These are phyloP conservation scores for Agrilus planipennis DNA, from an alignment of 1,140 invertebrate genomes.

Conservation along the genomic window DNA sequence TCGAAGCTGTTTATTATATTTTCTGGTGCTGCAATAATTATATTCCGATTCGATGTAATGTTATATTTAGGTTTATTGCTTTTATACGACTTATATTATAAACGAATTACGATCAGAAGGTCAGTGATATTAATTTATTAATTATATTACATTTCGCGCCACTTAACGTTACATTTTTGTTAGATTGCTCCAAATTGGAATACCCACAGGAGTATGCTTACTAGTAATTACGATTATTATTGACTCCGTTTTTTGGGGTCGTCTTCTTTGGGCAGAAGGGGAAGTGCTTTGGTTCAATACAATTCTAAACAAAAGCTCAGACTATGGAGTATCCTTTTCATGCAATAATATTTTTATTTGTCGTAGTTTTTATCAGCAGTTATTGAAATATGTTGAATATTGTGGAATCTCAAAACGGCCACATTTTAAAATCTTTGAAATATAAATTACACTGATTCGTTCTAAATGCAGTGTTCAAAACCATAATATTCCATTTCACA, in stretches of 20 bases:
- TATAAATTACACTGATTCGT: too few species aligned
- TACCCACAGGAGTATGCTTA: conserved; percentile 57
- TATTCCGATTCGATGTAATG: conserved; percentile 84
- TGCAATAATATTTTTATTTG: too few species aligned
- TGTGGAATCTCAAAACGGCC: too few species aligned
- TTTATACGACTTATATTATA: conserved; percentile 59
- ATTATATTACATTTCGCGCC: too few species aligned
- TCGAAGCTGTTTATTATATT: conserved; percentile 67
- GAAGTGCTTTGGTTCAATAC: conserved; percentile 96
- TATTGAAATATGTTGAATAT: too few species aligned
- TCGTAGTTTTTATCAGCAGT: too few species aligned
- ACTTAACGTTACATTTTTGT: too few species aligned
- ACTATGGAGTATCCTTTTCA: conserved; percentile 98
- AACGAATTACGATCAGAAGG: conserved; percentile 41
- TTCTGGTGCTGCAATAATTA: conserved; percentile 75
- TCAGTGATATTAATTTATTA: conserved; percentile 31
- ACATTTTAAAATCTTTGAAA: too few species aligned
- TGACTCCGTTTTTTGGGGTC: conserved; percentile 90
- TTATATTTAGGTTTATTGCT: conserved; percentile 81
- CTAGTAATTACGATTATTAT: conserved; percentile 63
- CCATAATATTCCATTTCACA: too few species aligned
- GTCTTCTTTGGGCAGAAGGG: conserved; percentile 91
- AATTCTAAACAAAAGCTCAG: conserved; percentile 84
- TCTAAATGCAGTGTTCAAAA: too few species aligned
- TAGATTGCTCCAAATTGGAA: conserved; percentile 58